Evolutionary conservation across 2,888 invertebrate genomes (phyloP).

Genomic region (Himalopsyche tibetana): DNA sequence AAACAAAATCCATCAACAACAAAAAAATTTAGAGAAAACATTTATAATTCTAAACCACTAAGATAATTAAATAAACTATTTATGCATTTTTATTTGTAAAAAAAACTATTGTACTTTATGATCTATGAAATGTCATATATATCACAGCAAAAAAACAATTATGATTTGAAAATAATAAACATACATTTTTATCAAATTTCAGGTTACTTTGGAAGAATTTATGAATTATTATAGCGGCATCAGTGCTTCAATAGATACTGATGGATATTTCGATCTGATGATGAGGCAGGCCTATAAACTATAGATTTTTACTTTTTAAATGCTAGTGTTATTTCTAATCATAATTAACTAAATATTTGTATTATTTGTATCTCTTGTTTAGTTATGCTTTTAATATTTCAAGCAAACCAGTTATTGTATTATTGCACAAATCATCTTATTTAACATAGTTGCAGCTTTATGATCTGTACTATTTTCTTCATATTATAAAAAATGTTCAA

Average conservation of each 20-base stretch:
- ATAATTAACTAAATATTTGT: not conserved
- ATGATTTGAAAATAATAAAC: too few relatives aligned
- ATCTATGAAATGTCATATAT: too few relatives aligned
- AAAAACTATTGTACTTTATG: too few relatives aligned
- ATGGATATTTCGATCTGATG: constrained; percentile 96
- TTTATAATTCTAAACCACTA: too few relatives aligned
- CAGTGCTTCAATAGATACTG: constrained; percentile 95
- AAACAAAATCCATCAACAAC: too few relatives aligned
- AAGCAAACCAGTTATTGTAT: constrained; percentile 9
- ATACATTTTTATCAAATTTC: constrained; percentile 67
- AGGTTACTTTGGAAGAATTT: constrained; percentile 96
- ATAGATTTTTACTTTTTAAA: constrained; percentile 72
- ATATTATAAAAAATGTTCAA: not conserved
- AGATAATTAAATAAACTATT: too few relatives aligned
- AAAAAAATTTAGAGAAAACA: too few relatives aligned
- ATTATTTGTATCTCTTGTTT: not conserved
- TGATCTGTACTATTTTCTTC: not conserved
- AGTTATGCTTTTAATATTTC: constrained; percentile 14
- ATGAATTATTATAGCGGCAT: constrained; percentile 95
- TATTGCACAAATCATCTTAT: constrained; percentile 13
- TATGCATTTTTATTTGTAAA: too few relatives aligned
- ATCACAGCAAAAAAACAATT: too few relatives aligned
- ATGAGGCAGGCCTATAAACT: constrained; percentile 94
- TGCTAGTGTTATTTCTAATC: constrained; percentile 14
- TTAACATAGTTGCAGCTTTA: not conserved